phyloP scores from a whole-genome alignment of 2,113 vertebrate genomes.

The Drymodes brunneopygia region DNA sequence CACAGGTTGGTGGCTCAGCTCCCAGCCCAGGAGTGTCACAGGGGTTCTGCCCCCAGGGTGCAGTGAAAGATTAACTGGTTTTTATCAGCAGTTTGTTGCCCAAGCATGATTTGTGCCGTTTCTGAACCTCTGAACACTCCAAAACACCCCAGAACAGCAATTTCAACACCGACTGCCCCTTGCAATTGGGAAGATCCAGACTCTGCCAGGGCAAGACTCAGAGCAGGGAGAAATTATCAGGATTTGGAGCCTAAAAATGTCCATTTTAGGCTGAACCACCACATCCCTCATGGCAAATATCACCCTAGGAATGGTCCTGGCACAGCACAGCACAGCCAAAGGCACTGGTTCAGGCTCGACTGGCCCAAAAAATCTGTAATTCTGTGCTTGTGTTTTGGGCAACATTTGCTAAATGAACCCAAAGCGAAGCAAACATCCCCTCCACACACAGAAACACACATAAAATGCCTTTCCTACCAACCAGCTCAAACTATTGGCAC shows the following conservation, averaged over 20 bases:
- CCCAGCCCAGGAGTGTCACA: neutral
- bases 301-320: accelerated
- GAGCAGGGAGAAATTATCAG: neutral
- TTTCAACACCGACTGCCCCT: accelerated
- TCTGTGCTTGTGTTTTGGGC: neutral
- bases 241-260: neutral
- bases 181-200: neutral
- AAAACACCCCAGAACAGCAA: accelerated
- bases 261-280: neutral
- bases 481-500: neutral
- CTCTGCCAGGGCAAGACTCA: neutral
- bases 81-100: neutral
- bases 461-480: neutral
- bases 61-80: neutral
- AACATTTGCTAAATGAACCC: too few species aligned
- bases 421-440: neutral
- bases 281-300: neutral
- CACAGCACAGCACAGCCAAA: neutral
- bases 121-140: neutral
- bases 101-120: accelerated
- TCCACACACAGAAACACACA: neutral
- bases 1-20: neutral
- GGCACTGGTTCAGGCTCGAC: neutral
- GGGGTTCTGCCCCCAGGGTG: neutral
- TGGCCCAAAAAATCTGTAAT: neutral